phyloP scores from a whole-genome alignment of 2,797 vertebrate genomes.

The Chiloscyllium punctatum region DNA sequence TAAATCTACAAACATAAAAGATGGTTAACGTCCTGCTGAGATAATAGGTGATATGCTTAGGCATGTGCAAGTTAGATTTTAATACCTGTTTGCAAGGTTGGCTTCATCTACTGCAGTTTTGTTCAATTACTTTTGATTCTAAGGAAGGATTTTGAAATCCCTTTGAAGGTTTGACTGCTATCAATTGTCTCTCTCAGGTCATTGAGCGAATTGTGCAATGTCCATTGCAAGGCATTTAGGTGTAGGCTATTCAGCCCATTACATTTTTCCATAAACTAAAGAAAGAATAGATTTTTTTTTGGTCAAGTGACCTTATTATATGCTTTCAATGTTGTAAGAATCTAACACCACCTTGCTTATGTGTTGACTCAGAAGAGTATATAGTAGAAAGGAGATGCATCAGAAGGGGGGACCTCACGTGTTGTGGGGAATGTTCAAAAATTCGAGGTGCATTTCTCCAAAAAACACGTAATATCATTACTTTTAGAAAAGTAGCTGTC shows the following conservation, averaged over 20 bases:
- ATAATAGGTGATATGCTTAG: neutral
- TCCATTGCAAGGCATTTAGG: neutral
- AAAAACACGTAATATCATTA: constrained; percentile 20
- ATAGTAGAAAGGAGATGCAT: neutral
- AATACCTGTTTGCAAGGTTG: neutral
- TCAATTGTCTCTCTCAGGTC: neutral
- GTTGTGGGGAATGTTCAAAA: constrained; percentile 1
- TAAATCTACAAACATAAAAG: neutral
- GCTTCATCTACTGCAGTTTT: constrained; percentile 2
- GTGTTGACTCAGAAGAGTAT: neutral
- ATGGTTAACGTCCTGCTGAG: neutral
- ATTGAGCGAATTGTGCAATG: neutral
- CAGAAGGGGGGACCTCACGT: neutral
- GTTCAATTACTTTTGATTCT: neutral
- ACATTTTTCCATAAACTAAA: neutral
- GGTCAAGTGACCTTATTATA: neutral
- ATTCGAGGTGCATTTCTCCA: constrained; percentile 12
- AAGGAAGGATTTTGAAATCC: neutral
- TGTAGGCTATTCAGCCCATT: too few species aligned
- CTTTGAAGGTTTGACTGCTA: neutral
- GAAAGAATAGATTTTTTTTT: neutral
- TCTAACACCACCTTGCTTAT: neutral
- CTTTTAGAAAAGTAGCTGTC: constrained; percentile 1
- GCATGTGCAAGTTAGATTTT: neutral
- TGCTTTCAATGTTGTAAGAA: neutral